Evolutionary conservation across 2,113 vertebrate genomes (phyloP), one percentile per base, ranked within the genome.

Genomic region (Prochilodus magdalenae): DNA sequence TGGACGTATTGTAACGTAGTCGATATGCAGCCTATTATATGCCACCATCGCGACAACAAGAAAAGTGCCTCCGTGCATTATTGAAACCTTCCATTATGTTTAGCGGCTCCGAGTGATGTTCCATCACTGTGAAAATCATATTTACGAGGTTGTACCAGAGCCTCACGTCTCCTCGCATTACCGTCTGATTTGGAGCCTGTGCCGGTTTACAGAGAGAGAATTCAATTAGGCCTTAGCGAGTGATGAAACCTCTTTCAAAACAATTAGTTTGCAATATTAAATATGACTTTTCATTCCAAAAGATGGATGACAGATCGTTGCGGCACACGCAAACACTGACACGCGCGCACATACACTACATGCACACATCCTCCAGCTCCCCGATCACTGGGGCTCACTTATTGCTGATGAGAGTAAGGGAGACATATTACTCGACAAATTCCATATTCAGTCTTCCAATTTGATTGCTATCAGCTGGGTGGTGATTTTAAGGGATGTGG

Each of bases 91-190:
- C 49, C 80, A 84, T 89, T 88, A 85, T 84, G 76, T 79, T 86
- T 36, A 80, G 81, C 71, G 62, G 76, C 79, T 83, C 65, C 70
- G 63, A 84, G 86, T 80, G 74, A 84, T 83, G 79, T 86, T 84
- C 77, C 83, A 87, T 86, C 84, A 87, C 80, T 78, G 70, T 75
- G 81, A 79, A 83, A 86, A 83, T 85, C 55, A 84, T 80, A 85
- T 83, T 87, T 84, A 83, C 60, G 66, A 83, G 82, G 77, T 75
- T 75, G 83, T 24, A 26, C 73, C 10, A 63, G 80, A 70, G 53
- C 77, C 80, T 82, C 47, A 59, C 77, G 85, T 86, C 87, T 82
- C 67, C 75, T 81, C 44, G 24, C 53, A 85, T 86, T 84, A 87
- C 49, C 71, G 7, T 71, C 81, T 40, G 79, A 29, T 14, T 27